Evolutionary conservation across 1,140 invertebrate species (phyloP).

Genomic region (Trypoxylus dichotomus): DNA sequence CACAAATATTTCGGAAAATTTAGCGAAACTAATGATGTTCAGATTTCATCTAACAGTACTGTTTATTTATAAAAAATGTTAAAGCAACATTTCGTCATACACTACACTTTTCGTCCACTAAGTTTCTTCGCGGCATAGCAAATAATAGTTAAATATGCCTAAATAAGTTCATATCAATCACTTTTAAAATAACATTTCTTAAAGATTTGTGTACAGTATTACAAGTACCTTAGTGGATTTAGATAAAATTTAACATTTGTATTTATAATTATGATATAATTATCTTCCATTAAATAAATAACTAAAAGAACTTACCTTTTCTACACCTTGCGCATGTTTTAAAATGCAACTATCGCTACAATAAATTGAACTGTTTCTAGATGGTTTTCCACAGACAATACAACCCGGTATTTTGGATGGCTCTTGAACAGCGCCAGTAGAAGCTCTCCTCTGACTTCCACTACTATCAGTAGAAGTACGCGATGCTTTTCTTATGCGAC

Average conservation of each 20-base stretch:
- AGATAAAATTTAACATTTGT: no score
- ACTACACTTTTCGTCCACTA: conserved; percentile 7
- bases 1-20: no score
- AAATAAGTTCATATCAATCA: not conserved
- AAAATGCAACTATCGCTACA: conserved; percentile 87
- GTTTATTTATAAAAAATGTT: no score
- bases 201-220: no score
- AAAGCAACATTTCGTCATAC: not conserved
- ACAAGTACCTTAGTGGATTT: no score
- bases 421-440: conserved; percentile 25
- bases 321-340: conserved; percentile 74
- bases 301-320: conserved; percentile 61
- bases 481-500: conserved; percentile 51
- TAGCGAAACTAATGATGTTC: no score
- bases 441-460: conserved; percentile 34
- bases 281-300: no score
- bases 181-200: not conserved
- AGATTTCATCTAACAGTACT: no score
- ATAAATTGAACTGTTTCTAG: conserved; percentile 74
- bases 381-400: conserved; percentile 74
- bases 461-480: conserved; percentile 46
- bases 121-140: not conserved
- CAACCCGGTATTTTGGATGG: conserved; percentile 51
- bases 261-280: no score
- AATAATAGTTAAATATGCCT: not conserved